Evolutionary conservation across 2,797 vertebrate genomes (phyloP).

Genomic region (Pempheris klunzingeri): DNA sequence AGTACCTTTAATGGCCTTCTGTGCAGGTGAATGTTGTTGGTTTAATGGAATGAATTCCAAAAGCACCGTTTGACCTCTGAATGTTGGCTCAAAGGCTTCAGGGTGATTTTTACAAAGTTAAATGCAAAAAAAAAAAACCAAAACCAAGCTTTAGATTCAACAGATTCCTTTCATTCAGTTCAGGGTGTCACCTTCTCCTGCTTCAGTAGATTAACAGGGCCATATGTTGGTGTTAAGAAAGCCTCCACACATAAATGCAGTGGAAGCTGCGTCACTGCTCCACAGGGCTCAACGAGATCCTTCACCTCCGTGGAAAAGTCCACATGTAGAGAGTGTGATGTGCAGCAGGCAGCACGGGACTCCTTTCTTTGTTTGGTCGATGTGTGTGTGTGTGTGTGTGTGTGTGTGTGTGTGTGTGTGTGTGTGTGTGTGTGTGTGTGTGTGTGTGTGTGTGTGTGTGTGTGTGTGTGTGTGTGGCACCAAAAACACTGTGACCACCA

Average conservation of each 20-base stretch:
- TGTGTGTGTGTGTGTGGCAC: too few species aligned
- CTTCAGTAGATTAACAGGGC: neutral
- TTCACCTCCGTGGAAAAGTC: neutral
- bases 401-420: too few species aligned
- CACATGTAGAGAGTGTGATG: neutral
- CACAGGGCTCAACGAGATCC: too few species aligned
- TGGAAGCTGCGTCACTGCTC: neutral
- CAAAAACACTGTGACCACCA: too few species aligned
- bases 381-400: too few species aligned
- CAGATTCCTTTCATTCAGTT: neutral
- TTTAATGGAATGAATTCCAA: neutral
- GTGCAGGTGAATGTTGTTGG: neutral
- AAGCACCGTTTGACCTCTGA: neutral
- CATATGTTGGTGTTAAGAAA: too few species aligned
- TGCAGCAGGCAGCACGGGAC: constrained; percentile 20
- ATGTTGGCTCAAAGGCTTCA: neutral
- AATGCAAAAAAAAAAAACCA: neutral
- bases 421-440: too few species aligned
- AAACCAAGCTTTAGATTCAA: constrained; percentile 4
- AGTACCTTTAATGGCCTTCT: too few species aligned
- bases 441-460: too few species aligned
- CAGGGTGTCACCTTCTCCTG: neutral
- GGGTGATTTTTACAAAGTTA: neutral
- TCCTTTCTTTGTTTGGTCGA: too few species aligned
- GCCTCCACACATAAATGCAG: neutral